A percentile compares a stretch with the other conserved stretches of the same genome.
phyloP scores from a whole-genome alignment of 2,888 invertebrate species.

The Drosophila quinaria region DNA sequence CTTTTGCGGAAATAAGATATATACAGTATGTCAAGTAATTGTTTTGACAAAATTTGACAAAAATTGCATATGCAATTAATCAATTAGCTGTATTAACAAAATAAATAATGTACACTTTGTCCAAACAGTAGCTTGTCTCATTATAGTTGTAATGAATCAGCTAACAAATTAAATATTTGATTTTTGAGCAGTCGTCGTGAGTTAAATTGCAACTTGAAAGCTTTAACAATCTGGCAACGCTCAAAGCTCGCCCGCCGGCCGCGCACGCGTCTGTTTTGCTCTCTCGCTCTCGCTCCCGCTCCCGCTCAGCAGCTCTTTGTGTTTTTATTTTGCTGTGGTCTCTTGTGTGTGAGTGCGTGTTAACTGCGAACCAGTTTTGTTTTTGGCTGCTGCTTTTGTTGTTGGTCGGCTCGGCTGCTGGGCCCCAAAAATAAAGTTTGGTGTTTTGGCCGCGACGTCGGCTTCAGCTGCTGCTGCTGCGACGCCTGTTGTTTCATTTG shows the following conservation, averaged over 20 bases:
- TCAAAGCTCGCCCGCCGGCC: conserved; percentile 10
- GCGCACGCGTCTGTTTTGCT: conserved; percentile 51
- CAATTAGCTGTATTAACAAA: too few relatives aligned
- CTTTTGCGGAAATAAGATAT: neutral
- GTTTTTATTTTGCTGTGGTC: neutral
- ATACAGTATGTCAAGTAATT: neutral
- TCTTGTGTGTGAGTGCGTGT: conserved; percentile 36
- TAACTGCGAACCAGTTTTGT: conserved; percentile 59
- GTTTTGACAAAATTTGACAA: neutral
- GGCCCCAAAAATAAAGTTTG: conserved; percentile 60
- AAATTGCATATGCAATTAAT: too few relatives aligned
- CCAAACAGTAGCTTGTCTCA: neutral
- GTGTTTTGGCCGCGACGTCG: conserved; percentile 26
- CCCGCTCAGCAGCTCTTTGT: neutral
- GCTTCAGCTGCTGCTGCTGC: conserved; percentile 13
- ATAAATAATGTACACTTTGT: neutral
- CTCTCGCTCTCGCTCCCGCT: conserved; percentile 9
- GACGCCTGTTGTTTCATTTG: neutral
- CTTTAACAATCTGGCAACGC: conserved; percentile 50
- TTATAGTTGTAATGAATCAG: neutral
- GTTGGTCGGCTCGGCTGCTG: conserved; percentile 39
- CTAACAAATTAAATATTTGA: neutral
- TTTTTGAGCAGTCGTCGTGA: neutral
- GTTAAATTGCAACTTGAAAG: neutral
- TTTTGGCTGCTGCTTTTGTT: conserved; percentile 33